Percentiles rank a stretch among this genome's conserved stretches.
Evolutionary conservation across 2,888 invertebrate species (phyloP).

Genomic region (Drosophila testacea): DNA sequence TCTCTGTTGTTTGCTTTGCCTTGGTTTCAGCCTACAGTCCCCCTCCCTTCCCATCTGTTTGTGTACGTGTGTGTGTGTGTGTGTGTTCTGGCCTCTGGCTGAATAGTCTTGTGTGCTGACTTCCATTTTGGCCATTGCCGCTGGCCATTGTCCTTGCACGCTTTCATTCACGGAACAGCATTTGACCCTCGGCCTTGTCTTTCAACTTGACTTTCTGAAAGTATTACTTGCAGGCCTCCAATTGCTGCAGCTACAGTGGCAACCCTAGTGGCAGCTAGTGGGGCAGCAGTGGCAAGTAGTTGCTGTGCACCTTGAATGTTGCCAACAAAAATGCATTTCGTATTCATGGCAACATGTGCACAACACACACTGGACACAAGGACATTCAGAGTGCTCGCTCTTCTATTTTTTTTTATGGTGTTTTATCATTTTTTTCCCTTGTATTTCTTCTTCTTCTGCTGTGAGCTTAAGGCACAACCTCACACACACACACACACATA

Average conservation of each 20-base stretch:
- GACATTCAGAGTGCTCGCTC: constrained; percentile 35
- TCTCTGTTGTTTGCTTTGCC: constrained; percentile 42
- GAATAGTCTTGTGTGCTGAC: constrained; percentile 55
- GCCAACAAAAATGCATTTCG: constrained; percentile 60
- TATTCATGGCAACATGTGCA: constrained; percentile 71
- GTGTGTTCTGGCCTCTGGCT: constrained; percentile 41
- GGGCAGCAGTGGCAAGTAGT: background rate
- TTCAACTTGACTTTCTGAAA: constrained; percentile 77
- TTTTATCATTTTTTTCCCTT: constrained; percentile 1
- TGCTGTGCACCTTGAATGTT: constrained; percentile 31
- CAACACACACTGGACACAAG: constrained; percentile 40
- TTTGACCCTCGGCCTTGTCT: constrained; percentile 72
- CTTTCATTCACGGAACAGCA: constrained; percentile 18
- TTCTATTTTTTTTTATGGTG: constrained; percentile 1
- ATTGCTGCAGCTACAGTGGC: constrained; percentile 8
- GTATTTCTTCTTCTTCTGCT: constrained; percentile 8
- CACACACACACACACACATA: constrained; percentile 6
- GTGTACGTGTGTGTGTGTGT: constrained; percentile 9
- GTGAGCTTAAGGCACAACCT: constrained; percentile 16
- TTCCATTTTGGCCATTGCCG: constrained; percentile 45
- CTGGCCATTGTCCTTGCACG: constrained; percentile 48
- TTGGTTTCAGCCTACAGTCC: constrained; percentile 22
- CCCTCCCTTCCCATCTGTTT: background rate
- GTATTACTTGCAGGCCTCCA: constrained; percentile 48
- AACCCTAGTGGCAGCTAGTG: background rate